Percentiles rank a stretch among this genome's conserved stretches.
phyloP scores from a whole-genome alignment of 2,113 vertebrate species.

The Spea multiplicata region DNA sequence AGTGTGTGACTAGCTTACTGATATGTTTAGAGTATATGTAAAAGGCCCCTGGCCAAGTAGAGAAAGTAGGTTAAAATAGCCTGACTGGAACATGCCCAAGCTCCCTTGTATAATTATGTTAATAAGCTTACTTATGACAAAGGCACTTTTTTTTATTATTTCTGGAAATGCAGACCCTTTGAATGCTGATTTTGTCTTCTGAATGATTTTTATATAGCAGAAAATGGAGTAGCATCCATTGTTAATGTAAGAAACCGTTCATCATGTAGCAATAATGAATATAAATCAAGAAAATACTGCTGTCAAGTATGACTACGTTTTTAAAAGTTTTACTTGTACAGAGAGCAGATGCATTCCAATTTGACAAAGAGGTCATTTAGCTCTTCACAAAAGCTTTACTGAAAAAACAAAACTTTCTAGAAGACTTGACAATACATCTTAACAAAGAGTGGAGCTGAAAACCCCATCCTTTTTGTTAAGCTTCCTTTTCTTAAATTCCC shows the following conservation, averaged over 20 bases:
- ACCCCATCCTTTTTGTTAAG: background rate
- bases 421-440: conserved; percentile 11
- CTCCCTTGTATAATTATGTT: too few relatives aligned
- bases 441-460: background rate
- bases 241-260: background rate
- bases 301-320: conserved; percentile 3
- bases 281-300: conserved; percentile 5
- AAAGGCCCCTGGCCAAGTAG: too few relatives aligned
- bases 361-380: conserved; percentile 32
- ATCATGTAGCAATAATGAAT: background rate
- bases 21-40: too few relatives aligned
- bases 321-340: conserved; percentile 12
- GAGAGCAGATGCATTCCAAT: conserved; percentile 30
- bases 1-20: too few relatives aligned
- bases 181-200: too few relatives aligned
- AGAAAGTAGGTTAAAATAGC: too few relatives aligned
- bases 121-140: too few relatives aligned
- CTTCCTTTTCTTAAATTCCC: background rate
- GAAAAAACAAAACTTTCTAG: conserved; percentile 39
- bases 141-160: too few relatives aligned
- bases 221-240: too few relatives aligned
- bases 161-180: too few relatives aligned
- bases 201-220: too few relatives aligned
- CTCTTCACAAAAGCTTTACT: conserved; percentile 25
- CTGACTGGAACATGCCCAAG: too few relatives aligned